phyloP scores from a whole-genome alignment of 2,797 vertebrate species.

The Falco berigora region DNA sequence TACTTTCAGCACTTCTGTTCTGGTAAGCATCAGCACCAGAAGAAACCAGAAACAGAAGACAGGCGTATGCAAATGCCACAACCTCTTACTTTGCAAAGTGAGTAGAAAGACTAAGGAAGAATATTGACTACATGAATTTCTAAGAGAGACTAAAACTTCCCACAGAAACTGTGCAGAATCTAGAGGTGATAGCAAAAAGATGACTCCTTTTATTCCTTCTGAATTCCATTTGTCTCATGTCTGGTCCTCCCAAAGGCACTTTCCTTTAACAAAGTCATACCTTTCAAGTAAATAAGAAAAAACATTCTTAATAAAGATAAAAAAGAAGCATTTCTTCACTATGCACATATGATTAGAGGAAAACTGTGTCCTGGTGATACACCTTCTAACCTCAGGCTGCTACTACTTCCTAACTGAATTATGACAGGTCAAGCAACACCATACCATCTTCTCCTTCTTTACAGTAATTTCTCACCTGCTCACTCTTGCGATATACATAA shows the following conservation, averaged over 20 bases:
- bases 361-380: not conserved
- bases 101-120: not conserved
- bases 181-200: not conserved
- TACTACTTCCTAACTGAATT: not conserved
- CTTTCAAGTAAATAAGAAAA: slow-evolving; percentile 1
- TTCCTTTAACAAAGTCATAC: not conserved
- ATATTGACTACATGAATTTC: not conserved
- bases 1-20: not conserved
- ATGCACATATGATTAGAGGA: not conserved
- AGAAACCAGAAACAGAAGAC: not conserved
- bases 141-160: not conserved
- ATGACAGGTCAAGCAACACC: not conserved
- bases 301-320: not conserved
- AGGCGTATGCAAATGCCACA: not conserved
- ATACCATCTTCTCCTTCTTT: not conserved
- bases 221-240: not conserved
- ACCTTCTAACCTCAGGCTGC: not conserved
- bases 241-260: not conserved
- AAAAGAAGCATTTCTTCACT: not conserved
- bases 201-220: not conserved
- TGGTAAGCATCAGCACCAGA: not conserved
- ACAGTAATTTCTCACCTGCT: not conserved
- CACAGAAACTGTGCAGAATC: not conserved
- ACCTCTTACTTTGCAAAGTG: not conserved
- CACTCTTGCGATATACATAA: not conserved